Evolutionary conservation across 64 coral and sea anemone genomes (phyloP), one percentile per base, ranked within the genome.

Genomic region (Montipora sp.): DNA sequence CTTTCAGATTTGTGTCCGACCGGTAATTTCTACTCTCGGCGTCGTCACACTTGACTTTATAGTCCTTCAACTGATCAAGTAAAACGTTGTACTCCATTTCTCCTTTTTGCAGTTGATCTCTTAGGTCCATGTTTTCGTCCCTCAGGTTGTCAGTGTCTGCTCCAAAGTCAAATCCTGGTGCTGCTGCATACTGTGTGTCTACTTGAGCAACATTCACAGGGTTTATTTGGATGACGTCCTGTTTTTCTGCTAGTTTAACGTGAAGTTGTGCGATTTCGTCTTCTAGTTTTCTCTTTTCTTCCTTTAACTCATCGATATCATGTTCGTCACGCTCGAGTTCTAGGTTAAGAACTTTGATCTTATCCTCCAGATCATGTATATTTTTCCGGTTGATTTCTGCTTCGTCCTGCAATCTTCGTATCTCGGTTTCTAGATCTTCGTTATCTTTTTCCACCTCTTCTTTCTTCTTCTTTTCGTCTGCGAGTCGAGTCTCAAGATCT

Each of bases 81-180:
- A 94, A 59, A 24, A 97, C 55, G 57, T 77, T 82, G 76, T 92
- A 78, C 13, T 97, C 89, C 21, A 72, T 78, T 71, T 97, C 92
- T 6, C 85, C 47, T 72, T 77, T 89, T 67, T 60, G 89, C 10
- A 97, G 43, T 47, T 94, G 65, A 20, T 83, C 84, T 20, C 78
- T 92, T 21, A 97, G 48, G 20, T 89, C 90, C n/a, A 24, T 2
- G 72, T 94, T 97, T 74, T 97, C 92, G 20, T 89, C 88, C 65
- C 61, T 94, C 3, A 97, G 80, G 19, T 90, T 83, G 51, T 94
- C 95, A 55, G 83, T 27, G 72, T 97, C 95, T 19, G 93, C 43
- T 5, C 95, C 95, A 45, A 97, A 97, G 49, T 97, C 95, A 48
- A 97, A 88, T 2, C 84, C 87, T 43, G 95, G 89, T 7, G 83